Evolutionary conservation across 2,113 vertebrate genomes (phyloP), one percentile per base, ranked within the genome.

Genomic region (Cheirogaleus medius): DNA sequence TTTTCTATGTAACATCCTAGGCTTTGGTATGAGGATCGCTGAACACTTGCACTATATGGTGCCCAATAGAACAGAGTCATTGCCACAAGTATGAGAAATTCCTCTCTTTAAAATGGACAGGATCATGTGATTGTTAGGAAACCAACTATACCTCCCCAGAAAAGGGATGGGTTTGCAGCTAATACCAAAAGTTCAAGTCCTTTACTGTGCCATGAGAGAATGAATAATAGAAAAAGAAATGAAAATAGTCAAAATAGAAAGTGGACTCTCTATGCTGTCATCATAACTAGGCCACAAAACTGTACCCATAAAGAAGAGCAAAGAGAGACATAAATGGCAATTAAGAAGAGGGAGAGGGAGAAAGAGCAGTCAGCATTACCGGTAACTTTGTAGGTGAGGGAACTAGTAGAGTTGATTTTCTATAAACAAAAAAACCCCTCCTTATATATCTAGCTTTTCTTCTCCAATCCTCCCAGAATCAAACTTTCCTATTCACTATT

Each of bases 381-480:
- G 64, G 54, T 8, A 23, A 47, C 21, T 54, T 3, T 69, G 23
- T 32, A 74, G 71, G 52, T 23, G 60, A 60, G 63, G 85, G 54
- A 90, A 71, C 69, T 27, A 34, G 25, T 12, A 49, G 78, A 95
- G 92, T 44, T 58, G 29, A 81, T 52, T 88, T 73, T 18, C 76
- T 71, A 37, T 37, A 81, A 93, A 95, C 66, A 91, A 90, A 77
- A 68, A 78, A 78, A 89, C 39, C 37, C n/a, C 10, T 86, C 60
- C 73, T n/a, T 76, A 42, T 42, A 69, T 73, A 44, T 88, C 42
- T 94, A 49, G 29, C 34, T 94, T 91, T 63, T 4, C 29, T 20
- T 87, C 54, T n/a, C 52, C 37, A 10, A 42, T 82, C 56, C 47
- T 93, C 56, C 32, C 71, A 68, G 63, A 89, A 69, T 76, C 47